phyloP scores from a whole-genome alignment of 2,888 invertebrate species.

The Eilema depressum region DNA sequence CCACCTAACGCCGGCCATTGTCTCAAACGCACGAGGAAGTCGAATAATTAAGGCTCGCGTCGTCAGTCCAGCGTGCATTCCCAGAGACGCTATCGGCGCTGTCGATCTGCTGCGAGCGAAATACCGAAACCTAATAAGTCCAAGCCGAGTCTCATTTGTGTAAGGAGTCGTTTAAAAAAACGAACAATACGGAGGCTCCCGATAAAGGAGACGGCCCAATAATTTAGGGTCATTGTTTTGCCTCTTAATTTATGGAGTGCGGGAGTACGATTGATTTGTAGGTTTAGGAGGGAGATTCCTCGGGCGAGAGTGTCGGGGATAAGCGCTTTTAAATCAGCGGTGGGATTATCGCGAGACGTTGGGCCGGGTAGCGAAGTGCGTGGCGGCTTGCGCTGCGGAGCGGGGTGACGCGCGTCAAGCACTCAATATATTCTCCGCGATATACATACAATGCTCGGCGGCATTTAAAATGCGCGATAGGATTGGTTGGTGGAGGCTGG shows the following conservation, averaged over 20 bases:
- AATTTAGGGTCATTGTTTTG: slow-evolving; percentile 86
- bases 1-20: slow-evolving; percentile 72
- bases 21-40: slow-evolving; percentile 69
- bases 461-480: slow-evolving; percentile 82
- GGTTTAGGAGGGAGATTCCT: slow-evolving; percentile 75
- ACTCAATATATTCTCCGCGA: slow-evolving; percentile 82
- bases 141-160: slow-evolving; percentile 83
- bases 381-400: slow-evolving; percentile 42
- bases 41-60: slow-evolving; percentile 73
- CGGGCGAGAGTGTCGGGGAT: slow-evolving; percentile 70
- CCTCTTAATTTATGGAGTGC: slow-evolving; percentile 85
- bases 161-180: slow-evolving; percentile 78
- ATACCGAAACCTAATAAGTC: slow-evolving; percentile 85
- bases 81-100: slow-evolving; percentile 72
- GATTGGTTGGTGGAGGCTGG: slow-evolving; percentile 79
- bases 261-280: slow-evolving; percentile 84
- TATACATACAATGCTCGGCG: slow-evolving; percentile 84
- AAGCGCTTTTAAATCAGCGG: slow-evolving; percentile 62
- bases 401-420: slow-evolving; percentile 65
- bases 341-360: slow-evolving; percentile 56
- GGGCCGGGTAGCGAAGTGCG: slow-evolving; percentile 31
- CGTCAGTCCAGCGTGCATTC: slow-evolving; percentile 58
- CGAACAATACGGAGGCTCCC: slow-evolving; percentile 73
- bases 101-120: slow-evolving; percentile 79
- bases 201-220: slow-evolving; percentile 83